A percentile compares a stretch with the other conserved stretches of the same genome.
Conservation (phyloP, 1,140 invertebrate species). For the Sesamia nonagrioides region DNA sequence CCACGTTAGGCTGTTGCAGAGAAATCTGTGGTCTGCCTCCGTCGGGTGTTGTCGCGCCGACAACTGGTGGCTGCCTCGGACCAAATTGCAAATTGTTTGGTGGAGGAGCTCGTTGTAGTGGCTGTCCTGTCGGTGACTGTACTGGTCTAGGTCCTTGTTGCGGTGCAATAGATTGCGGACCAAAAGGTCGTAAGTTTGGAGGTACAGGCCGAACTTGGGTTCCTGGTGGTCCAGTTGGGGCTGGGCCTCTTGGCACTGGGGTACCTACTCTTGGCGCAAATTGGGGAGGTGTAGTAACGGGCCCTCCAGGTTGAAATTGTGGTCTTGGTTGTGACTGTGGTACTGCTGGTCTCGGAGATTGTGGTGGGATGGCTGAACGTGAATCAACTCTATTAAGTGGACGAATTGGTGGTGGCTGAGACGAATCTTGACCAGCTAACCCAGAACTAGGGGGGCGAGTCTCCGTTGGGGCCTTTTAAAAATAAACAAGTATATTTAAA, state of each 20-base stretch:
- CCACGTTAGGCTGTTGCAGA: constrained; percentile 72
- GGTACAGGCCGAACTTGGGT: constrained; percentile 61
- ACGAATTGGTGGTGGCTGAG: constrained; percentile 63
- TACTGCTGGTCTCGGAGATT: constrained; percentile 65
- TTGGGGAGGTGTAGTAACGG: constrained; percentile 73
- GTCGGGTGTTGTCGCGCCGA: constrained; percentile 70
- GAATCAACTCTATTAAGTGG: constrained; percentile 85
- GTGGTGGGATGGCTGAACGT: constrained; percentile 74
- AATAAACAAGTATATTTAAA: constrained; percentile 51
- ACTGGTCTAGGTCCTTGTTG: constrained; percentile 72
- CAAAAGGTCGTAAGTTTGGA: constrained; percentile 62
- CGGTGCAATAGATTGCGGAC: constrained; percentile 73
- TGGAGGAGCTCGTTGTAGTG: constrained; percentile 70
- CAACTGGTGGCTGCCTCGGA: constrained; percentile 75
- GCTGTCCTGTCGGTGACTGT: constrained; percentile 70
- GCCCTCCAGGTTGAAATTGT: constrained; percentile 82
- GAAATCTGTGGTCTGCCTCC: constrained; percentile 63
- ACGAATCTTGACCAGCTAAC: constrained; percentile 55
- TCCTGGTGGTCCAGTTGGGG: constrained; percentile 65
- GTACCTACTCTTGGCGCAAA: constrained; percentile 68
- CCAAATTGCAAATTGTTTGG: constrained; percentile 83
- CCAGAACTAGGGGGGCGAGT: constrained; percentile 68
- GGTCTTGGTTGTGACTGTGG: constrained; percentile 75
- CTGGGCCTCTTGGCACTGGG: constrained; percentile 64
- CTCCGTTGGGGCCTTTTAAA: constrained; percentile 75